Conservation (phyloP, 2,797 vertebrate genomes). For the Aselliscus stoliczkanus region DNA sequence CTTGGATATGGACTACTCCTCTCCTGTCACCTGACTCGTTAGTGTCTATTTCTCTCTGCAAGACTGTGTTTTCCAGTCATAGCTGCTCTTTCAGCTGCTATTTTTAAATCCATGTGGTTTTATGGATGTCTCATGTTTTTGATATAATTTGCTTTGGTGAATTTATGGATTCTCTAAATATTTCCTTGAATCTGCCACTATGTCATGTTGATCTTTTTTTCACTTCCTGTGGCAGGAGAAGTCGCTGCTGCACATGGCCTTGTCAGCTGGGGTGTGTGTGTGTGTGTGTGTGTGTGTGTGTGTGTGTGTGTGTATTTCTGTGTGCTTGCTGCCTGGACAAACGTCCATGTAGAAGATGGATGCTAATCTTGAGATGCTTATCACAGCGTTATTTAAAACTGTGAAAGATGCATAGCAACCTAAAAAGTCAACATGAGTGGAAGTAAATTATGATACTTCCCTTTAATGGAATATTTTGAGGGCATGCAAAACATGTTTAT, state of each 20-base stretch:
- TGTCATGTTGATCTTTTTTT: not conserved
- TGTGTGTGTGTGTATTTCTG: not conserved
- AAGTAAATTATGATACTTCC: not conserved
- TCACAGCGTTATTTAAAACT: no score
- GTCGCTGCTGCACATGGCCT: not conserved
- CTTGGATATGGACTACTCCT: not conserved
- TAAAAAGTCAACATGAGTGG: not conserved
- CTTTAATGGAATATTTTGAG: not conserved
- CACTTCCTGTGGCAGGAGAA: not conserved
- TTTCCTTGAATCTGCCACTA: not conserved
- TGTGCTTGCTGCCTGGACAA: not conserved
- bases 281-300: no score
- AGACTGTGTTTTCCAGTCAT: not conserved
- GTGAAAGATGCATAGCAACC: not conserved
- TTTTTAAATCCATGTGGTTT: not conserved
- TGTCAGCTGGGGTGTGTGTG: no score
- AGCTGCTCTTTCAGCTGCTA: accelerated
- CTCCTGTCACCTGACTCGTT: not conserved
- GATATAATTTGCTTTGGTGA: not conserved
- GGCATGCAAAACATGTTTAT: not conserved
- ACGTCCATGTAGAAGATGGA: not conserved
- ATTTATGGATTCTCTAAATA: not conserved
- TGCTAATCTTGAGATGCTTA: not conserved
- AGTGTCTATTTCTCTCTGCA: not conserved
- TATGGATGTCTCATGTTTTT: not conserved